Base-by-base conservation (phyloP, 2,797 vertebrate genomes). In the Triplophysa yarkandensis region DNA sequence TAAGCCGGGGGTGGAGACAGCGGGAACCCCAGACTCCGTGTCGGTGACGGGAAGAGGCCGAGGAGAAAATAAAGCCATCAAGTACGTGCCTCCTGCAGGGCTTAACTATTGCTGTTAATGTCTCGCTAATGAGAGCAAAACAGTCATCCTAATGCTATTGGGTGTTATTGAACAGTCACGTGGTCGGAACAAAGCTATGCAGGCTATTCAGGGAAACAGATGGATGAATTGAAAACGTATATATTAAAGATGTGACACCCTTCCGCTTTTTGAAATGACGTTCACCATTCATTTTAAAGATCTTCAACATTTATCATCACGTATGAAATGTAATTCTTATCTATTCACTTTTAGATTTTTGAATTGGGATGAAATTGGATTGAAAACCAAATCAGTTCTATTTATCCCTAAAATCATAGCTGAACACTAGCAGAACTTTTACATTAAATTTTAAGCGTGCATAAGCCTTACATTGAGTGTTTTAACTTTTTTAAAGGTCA, bases 21-120 rank as follows among this genome's bases (percentile, higher is more conserved):
- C 90, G 25, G 88, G 87, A 80, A 91, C 91, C 81, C 91, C 92
- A 75, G 92, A 93, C 71, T 92, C 91, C n/a, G 87, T 89, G 71
- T 82, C 81, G 4, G 81, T 82, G 19, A 57, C 71, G 4, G 71
- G 71, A 50, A 86, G 91, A 86, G 91, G 91, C 80, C 88, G 92
- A 83, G 92, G 92, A 80, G 92, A 93, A 88, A 92, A 93, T 84
- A 92, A 93, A 92, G 91, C 90, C 86, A 92, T 93, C 87, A 93
- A 93, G 92, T 93, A 92, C 82, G 92, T 92, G 85, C 84, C 81
- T 54, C n/a, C 21, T 70, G 19, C 46, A 63, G 41, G 48, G 80
- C 23, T 62, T 36, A 61, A 62, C 57, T 70, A 74, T 46, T 79
- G 75, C 14, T 7, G 55, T 46, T 60, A 70, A 70, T 70, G 41